A percentile compares a stretch with the other conserved stretches of the same genome.
These are phyloP conservation scores for Lysandra bellargus DNA, from an alignment of 2,888 invertebrate species.

Conservation along the genomic window DNA sequence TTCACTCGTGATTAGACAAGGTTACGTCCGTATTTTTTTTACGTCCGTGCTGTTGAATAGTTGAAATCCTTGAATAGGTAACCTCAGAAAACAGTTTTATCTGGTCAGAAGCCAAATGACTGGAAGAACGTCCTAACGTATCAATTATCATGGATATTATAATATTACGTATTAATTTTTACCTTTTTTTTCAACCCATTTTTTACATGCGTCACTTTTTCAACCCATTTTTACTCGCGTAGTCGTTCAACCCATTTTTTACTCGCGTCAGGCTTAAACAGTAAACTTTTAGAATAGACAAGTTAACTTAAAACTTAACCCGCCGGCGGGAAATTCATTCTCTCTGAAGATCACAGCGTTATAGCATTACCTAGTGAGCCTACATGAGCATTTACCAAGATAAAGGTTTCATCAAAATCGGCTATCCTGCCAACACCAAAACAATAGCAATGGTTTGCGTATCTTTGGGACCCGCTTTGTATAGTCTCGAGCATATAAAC, in stretches of 20 bases:
- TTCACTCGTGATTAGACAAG: no score
- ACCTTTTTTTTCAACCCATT: neutral
- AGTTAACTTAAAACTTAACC: neutral
- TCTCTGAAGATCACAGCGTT: neutral
- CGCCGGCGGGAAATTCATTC: neutral
- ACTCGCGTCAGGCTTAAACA: neutral
- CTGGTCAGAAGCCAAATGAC: no score
- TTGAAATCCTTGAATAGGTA: no score
- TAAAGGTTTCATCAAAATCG: neutral
- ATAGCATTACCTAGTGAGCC: neutral
- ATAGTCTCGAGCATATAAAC: neutral
- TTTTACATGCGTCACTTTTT: neutral
- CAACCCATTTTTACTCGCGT: no score
- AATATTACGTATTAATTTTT: no score
- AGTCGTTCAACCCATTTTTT: neutral
- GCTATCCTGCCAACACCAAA: neutral
- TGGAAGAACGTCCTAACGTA: no score
- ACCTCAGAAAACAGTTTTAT: no score
- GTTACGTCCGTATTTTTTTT: no score
- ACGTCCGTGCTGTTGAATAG: no score
- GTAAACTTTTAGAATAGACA: neutral
- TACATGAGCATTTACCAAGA: neutral
- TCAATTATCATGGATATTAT: neutral
- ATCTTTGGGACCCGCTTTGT: slow-evolving; percentile 6
- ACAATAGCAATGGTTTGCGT: neutral